phyloP scores from a whole-genome alignment of 2,797 vertebrate species.

The Perodicticus potto region DNA sequence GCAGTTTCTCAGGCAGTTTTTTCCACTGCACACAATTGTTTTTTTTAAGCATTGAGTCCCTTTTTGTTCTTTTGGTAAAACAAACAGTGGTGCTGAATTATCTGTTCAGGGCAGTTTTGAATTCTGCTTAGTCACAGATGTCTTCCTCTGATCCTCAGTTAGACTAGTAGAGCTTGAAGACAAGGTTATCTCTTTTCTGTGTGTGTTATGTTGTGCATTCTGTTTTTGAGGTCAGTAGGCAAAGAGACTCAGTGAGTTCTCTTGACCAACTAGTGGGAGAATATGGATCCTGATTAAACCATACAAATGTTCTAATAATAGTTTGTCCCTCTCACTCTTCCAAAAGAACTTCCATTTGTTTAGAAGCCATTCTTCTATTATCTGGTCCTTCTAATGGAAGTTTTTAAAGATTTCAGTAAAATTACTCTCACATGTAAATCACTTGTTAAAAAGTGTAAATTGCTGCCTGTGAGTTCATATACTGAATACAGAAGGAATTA shows the following conservation, averaged over 20 bases:
- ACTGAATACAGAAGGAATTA: constrained; percentile 19
- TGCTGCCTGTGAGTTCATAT: neutral
- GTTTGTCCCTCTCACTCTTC: neutral
- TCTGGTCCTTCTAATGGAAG: neutral
- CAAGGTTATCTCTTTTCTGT: neutral
- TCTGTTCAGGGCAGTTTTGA: neutral
- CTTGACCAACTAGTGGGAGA: constrained; percentile 28
- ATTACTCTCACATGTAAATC: constrained; percentile 3
- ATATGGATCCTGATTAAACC: neutral
- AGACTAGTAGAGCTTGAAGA: neutral
- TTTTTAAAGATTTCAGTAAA: constrained; percentile 41
- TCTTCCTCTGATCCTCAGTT: neutral
- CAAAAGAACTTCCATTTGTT: neutral
- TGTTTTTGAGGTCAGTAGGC: neutral
- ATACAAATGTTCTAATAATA: neutral
- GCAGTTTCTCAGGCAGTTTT: neutral
- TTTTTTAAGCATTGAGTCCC: neutral
- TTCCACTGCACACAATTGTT: neutral
- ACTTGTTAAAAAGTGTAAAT: constrained; percentile 39
- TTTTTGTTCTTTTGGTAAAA: constrained; percentile 21
- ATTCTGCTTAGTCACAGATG: neutral
- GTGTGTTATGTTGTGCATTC: neutral
- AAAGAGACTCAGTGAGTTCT: neutral
- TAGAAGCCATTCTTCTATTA: constrained; percentile 26
- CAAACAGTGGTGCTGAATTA: neutral